Conservation (phyloP, 1,140 invertebrate genomes). For the Papilio helenus region DNA sequence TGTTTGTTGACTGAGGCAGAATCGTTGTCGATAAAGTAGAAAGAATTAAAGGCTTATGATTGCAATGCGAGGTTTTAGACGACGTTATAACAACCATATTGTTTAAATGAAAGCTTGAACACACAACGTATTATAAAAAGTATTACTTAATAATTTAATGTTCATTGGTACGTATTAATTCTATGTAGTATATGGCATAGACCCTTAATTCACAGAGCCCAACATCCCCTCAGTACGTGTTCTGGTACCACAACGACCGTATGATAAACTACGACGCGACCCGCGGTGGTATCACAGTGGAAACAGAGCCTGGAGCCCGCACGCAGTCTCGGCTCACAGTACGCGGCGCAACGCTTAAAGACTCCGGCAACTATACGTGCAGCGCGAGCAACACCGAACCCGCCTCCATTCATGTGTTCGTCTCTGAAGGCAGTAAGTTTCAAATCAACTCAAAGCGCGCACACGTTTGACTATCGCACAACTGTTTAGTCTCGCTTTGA, state of each 20-base stretch:
- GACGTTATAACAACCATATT: too few species aligned
- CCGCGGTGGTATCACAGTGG: constrained; percentile 92
- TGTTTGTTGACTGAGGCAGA: neutral
- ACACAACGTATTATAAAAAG: too few species aligned
- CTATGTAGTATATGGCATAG: too few species aligned
- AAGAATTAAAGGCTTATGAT: neutral
- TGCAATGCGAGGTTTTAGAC: too few species aligned
- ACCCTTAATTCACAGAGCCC: constrained; percentile 87
- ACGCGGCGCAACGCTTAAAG: constrained; percentile 90
- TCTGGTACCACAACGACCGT: constrained; percentile 95
- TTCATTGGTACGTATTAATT: too few species aligned
- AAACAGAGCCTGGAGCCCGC: constrained; percentile 91
- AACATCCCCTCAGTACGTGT: constrained; percentile 94
- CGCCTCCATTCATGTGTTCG: constrained; percentile 94
- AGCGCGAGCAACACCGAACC: constrained; percentile 94
- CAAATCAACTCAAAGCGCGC: neutral
- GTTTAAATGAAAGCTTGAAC: too few species aligned
- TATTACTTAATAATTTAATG: too few species aligned
- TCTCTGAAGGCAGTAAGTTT: constrained; percentile 90
- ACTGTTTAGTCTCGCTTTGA: too few species aligned
- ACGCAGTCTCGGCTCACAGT: constrained; percentile 93
- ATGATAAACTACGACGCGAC: constrained; percentile 96
- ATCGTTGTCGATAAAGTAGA: neutral
- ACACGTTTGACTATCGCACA: too few species aligned
- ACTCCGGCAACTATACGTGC: constrained; percentile 96